These are phyloP conservation scores for Ochropleura plecta DNA, from an alignment of 2,888 invertebrate species.

Conservation along the genomic window DNA sequence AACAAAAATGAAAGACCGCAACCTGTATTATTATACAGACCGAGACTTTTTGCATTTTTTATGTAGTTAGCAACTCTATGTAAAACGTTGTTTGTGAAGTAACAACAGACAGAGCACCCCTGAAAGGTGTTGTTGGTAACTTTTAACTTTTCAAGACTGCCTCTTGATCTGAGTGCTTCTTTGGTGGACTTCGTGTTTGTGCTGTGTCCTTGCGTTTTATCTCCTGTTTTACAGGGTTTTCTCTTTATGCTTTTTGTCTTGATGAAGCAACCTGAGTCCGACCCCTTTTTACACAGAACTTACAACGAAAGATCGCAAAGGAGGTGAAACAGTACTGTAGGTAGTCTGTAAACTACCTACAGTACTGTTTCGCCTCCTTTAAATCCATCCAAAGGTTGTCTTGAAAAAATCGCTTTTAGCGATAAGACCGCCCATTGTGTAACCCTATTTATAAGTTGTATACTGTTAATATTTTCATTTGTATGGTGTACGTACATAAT, in stretches of 20 bases:
- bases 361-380: no score
- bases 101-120: slow-evolving; percentile 62
- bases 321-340: no score
- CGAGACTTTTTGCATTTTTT: slow-evolving; percentile 64
- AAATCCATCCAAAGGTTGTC: no score
- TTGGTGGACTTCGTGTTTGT: neutral
- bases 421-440: no score
- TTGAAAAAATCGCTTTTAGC: no score
- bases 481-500: no score
- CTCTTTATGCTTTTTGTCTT: neutral
- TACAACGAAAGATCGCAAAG: no score
- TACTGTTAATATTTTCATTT: no score
- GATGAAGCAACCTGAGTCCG: neutral
- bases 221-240: neutral
- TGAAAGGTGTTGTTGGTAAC: slow-evolving; percentile 74
- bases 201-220: neutral
- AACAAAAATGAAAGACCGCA: slow-evolving; percentile 49
- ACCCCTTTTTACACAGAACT: neutral
- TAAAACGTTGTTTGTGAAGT: slow-evolving; percentile 66
- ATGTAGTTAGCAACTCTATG: slow-evolving; percentile 62
- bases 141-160: slow-evolving; percentile 71
- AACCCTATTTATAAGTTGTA: no score
- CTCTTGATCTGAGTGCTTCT: slow-evolving; percentile 7
- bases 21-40: slow-evolving; percentile 51
- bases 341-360: no score